Base-by-base conservation (phyloP, 2,113 vertebrate genomes). In the Reinhardtius hippoglossoides region DNA sequence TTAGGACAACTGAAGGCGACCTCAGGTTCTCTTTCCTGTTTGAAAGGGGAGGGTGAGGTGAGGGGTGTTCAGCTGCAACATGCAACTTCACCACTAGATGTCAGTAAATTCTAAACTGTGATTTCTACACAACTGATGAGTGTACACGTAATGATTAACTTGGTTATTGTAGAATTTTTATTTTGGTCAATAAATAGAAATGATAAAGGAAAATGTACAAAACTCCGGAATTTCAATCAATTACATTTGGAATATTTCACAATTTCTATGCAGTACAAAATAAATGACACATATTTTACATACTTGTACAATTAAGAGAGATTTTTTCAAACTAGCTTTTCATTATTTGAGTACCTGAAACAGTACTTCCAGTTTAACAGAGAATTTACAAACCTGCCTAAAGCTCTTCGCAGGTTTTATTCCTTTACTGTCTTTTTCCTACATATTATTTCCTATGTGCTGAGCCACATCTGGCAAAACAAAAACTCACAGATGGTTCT, bases 121-220 rank as follows among this genome's bases (percentile, higher is more conserved):
- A 31, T 1, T 31, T 31, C 31, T 31, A 31, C 31, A 31, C 31
- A 31, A 31, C 31, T 46, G 44, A 46, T 14, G 6, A 50, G 8
- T 5, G 20, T 2, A 18, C 16, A 42, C 40, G 1, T 18, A 2
- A 50, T 2, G 18, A 50, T 50, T 15, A 5, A 20, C 20, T 54
- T 54, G 7, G 20, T 16, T 54, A 54, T n/a, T 54, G 20, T 54
- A n/a, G 20, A 54, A 2, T 27, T 66, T 81, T 82, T 71, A 79
- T 81, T 87, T 62, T 42, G 24, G 24, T 26, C 24, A 80, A 89
- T 82, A 86, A 87, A 89, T 86, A 76, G 60, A 70, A 76, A 62
- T 42, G 10, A 73, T 2, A 52, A 54, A 50, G 5, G 55, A 5
- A 85, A 65, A 54, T 67, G 9, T 64, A 67, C 18, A 84, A 67